These are phyloP conservation scores for Neomorphus geoffroyi DNA, from an alignment of 2,797 vertebrate species.

Conservation along the genomic window DNA sequence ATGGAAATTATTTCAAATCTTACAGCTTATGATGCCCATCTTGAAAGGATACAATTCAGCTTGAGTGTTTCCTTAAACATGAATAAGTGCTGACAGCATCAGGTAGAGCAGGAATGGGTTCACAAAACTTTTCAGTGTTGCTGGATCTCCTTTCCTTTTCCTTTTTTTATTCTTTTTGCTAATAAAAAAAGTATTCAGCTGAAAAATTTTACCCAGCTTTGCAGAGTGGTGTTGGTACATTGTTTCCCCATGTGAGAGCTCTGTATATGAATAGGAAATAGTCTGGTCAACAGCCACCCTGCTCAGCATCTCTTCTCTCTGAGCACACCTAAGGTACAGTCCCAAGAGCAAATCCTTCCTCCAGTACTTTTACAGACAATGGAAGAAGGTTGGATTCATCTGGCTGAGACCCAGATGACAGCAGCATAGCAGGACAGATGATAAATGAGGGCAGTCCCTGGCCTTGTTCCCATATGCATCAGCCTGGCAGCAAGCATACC, in stretches of 20 bases:
- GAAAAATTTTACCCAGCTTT: background rate
- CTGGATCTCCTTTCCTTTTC: background rate
- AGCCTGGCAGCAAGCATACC: background rate
- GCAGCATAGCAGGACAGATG: background rate
- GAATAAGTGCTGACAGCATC: background rate
- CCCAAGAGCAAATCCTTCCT: background rate
- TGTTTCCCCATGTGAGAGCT: background rate
- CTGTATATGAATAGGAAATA: background rate
- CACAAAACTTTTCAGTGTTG: background rate
- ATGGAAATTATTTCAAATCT: background rate
- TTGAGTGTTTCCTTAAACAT: background rate
- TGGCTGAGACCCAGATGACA: background rate
- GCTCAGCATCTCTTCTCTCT: background rate
- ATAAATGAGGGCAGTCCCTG: background rate
- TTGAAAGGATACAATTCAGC: background rate
- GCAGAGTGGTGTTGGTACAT: background rate
- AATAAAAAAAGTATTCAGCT: background rate
- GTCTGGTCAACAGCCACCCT: background rate
- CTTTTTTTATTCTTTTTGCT: too few species aligned
- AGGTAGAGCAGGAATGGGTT: background rate
- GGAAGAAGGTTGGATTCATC: background rate
- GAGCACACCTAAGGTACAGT: background rate
- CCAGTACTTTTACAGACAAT: background rate
- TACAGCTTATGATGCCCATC: accelerated
- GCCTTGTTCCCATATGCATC: background rate